These are phyloP conservation scores for Psettodes erumei DNA, from an alignment of 2,113 vertebrate species.

Conservation along the genomic window DNA sequence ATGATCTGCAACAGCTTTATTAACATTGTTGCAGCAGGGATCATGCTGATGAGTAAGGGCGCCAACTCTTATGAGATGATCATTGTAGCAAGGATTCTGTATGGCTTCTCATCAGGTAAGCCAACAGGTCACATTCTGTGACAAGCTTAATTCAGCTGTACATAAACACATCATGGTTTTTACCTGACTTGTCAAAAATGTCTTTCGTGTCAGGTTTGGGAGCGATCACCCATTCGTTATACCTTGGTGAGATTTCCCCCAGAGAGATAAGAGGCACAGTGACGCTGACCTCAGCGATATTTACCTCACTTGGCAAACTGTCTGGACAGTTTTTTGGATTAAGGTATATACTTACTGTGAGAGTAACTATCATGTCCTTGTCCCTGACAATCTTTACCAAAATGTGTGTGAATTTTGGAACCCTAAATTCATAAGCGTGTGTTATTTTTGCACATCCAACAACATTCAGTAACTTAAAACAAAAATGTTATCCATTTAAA, in stretches of 20 bases:
- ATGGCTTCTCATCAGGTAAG: conserved; percentile 77
- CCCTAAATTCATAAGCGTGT: too few relatives aligned
- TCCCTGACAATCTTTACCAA: too few relatives aligned
- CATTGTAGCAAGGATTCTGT: conserved; percentile 75
- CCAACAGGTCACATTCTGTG: neutral
- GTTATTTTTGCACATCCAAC: too few relatives aligned
- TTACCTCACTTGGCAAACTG: conserved; percentile 77
- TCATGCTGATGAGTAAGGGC: conserved; percentile 76
- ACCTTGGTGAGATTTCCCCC: conserved; percentile 81
- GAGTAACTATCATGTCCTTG: too few relatives aligned
- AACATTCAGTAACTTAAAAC: too few relatives aligned
- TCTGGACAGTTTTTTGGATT: conserved; percentile 78
- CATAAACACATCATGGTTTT: neutral
- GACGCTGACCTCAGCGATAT: conserved; percentile 66
- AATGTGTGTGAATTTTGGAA: too few relatives aligned
- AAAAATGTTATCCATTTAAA: too few relatives aligned
- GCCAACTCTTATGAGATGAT: conserved; percentile 82
- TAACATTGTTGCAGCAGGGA: conserved; percentile 48
- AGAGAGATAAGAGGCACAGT: conserved; percentile 76
- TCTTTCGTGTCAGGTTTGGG: conserved; percentile 68
- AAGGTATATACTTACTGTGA: conserved; percentile 59
- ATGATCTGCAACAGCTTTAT: conserved; percentile 70
- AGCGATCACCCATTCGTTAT: conserved; percentile 64
- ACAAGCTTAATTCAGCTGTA: neutral
- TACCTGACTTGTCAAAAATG: neutral